Percentiles rank a stretch among this genome's conserved stretches.
These are phyloP conservation scores for Sapajus apella DNA, from an alignment of 2,113 vertebrate species.

Conservation along the genomic window DNA sequence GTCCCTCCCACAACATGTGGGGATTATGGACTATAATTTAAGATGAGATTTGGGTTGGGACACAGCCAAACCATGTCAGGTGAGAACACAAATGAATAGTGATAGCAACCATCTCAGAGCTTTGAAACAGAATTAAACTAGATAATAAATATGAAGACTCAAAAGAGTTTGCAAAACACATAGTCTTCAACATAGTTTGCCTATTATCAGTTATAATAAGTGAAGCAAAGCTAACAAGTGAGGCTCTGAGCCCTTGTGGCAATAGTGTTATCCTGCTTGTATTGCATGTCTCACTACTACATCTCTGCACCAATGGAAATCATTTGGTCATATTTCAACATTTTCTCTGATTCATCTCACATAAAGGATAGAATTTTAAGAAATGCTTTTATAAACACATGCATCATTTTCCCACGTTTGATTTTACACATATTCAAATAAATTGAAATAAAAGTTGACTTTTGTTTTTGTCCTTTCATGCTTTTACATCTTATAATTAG, in stretches of 20 bases:
- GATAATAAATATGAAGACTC: slow-evolving; percentile 3
- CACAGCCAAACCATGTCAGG: too few species aligned
- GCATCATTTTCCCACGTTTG: background rate
- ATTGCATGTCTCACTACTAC: background rate
- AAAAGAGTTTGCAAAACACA: background rate
- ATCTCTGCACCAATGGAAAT: background rate
- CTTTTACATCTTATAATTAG: slow-evolving; percentile 8
- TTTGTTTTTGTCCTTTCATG: background rate
- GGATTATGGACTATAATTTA: too few species aligned
- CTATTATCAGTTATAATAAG: background rate
- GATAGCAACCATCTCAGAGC: background rate
- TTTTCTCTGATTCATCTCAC: background rate
- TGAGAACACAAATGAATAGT: background rate
- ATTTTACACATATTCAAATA: slow-evolving; percentile 14
- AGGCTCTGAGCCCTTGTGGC: background rate
- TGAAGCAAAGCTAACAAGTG: background rate
- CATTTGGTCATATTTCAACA: background rate
- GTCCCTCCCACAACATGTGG: too few species aligned
- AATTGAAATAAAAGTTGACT: background rate
- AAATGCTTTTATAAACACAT: background rate
- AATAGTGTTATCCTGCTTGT: background rate
- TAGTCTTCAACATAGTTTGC: background rate
- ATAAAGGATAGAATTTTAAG: slow-evolving; percentile 10
- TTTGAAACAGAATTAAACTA: background rate
- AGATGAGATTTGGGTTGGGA: too few species aligned